These are phyloP conservation scores for Potamarius usumacintae DNA, from an alignment of 2,113 vertebrate genomes.

Conservation along the genomic window DNA sequence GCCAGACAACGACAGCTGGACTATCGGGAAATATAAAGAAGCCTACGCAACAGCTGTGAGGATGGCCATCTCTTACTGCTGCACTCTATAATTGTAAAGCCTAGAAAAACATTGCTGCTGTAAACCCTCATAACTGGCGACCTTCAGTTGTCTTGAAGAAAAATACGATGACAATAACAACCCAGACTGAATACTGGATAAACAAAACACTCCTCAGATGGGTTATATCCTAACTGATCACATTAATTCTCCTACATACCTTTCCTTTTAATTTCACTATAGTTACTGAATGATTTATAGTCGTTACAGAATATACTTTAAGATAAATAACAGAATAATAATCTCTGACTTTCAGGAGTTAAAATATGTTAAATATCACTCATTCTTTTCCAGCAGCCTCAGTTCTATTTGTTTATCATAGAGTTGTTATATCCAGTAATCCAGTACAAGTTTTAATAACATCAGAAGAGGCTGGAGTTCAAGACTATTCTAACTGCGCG, in stretches of 20 bases:
- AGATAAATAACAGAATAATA: background rate
- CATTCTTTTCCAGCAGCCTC: too few species aligned
- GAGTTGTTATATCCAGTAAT: background rate
- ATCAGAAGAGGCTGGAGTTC: background rate
- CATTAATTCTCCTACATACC: background rate
- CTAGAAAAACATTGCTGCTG: background rate
- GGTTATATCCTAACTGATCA: background rate
- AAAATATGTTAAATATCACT: background rate
- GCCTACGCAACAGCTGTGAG: constrained; percentile 7
- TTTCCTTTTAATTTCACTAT: background rate
- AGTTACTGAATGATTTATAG: background rate
- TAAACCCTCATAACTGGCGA: background rate
- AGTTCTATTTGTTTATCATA: background rate
- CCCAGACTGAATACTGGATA: background rate
- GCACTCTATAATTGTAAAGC: background rate
- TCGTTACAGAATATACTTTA: background rate
- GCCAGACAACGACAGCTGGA: constrained; percentile 1
- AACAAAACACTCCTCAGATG: too few species aligned
- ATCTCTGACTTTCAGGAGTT: background rate
- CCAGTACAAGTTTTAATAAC: background rate
- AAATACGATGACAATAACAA: background rate
- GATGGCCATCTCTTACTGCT: background rate
- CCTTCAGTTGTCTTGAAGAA: background rate
- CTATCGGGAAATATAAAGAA: constrained; percentile 14
- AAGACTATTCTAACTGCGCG: background rate